A percentile compares a stretch with the other conserved stretches of the same genome.
Evolutionary conservation across 2,113 vertebrate genomes (phyloP).

Genomic region (Bujurquina vittata): DNA sequence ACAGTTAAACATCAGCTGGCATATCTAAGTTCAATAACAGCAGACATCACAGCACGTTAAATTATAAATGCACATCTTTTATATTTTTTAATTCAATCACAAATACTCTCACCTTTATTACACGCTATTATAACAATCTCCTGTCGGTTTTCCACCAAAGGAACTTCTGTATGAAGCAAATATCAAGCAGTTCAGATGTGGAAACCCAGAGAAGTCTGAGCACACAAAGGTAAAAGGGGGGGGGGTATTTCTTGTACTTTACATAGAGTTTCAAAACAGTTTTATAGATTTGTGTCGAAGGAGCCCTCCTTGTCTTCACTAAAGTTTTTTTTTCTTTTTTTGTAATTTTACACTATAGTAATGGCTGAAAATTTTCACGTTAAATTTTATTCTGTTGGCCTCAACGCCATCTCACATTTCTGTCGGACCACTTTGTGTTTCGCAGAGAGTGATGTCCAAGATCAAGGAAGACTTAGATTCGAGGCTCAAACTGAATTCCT

Average conservation of each 20-base stretch:
- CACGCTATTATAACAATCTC: not conserved
- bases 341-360: too few species aligned
- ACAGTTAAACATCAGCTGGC: not conserved
- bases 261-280: not conserved
- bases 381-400: not conserved
- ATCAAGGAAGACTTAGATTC: slow-evolving; percentile 72
- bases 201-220: slow-evolving; percentile 76
- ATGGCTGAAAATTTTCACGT: not conserved
- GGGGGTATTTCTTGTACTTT: not conserved
- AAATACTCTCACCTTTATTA: not conserved
- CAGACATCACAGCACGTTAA: not conserved
- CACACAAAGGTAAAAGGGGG: slow-evolving; percentile 68
- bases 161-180: slow-evolving; percentile 83
- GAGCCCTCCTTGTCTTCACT: not conserved
- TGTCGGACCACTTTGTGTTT: not conserved
- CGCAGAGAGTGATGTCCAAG: slow-evolving; percentile 73
- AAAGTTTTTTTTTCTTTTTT: too few species aligned
- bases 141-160: slow-evolving; percentile 59
- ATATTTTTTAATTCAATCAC: not conserved
- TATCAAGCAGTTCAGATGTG: slow-evolving; percentile 78
- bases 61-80: not conserved
- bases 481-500: slow-evolving; percentile 68
- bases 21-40: not conserved
- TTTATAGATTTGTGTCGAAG: not conserved
- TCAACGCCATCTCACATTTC: not conserved